Evolutionary conservation across 1,140 invertebrate species (phyloP).

Genomic region (Anagrus nilaparvatae): DNA sequence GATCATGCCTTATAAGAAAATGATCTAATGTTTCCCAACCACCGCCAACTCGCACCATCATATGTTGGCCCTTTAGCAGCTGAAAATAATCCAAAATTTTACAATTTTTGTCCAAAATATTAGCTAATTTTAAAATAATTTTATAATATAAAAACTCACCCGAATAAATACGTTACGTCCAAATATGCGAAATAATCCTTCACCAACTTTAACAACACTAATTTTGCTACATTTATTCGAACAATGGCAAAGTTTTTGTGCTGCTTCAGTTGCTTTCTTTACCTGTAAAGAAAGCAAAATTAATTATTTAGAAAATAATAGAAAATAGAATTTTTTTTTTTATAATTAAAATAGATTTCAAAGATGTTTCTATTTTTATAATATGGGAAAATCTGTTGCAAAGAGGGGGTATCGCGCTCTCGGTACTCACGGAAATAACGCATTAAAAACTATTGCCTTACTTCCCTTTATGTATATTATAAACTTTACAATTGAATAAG

Average conservation of each 20-base stretch:
- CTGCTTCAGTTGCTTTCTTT: slow-evolving; percentile 54
- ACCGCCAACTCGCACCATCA: slow-evolving; percentile 90
- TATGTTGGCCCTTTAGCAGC: slow-evolving; percentile 75
- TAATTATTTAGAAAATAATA: not conserved
- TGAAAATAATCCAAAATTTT: slow-evolving; percentile 36
- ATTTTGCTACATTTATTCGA: slow-evolving; percentile 61
- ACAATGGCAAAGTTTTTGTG: slow-evolving; percentile 60
- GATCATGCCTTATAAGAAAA: slow-evolving; percentile 82
- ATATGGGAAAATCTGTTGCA: too few species aligned
- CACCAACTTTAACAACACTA: slow-evolving; percentile 67
- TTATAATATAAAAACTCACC: slow-evolving; percentile 13
- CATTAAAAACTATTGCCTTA: too few species aligned
- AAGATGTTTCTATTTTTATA: too few species aligned
- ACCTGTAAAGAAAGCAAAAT: slow-evolving; percentile 40
- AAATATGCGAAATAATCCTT: slow-evolving; percentile 71
- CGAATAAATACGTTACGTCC: slow-evolving; percentile 21
- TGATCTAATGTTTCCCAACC: slow-evolving; percentile 89
- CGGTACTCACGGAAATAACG: too few species aligned
- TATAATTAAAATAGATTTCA: not conserved
- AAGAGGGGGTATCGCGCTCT: too few species aligned
- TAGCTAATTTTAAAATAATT: not conserved
- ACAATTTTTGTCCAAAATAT: not conserved
- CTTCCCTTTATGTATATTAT: too few species aligned
- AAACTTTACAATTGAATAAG: too few species aligned
- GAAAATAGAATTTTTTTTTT: not conserved